Evolutionary conservation across 30 jellyfish, hydroid and myxozoan species (phyloP), one percentile per base, ranked within the genome.

Genomic region (Cassiopea xamachana): DNA sequence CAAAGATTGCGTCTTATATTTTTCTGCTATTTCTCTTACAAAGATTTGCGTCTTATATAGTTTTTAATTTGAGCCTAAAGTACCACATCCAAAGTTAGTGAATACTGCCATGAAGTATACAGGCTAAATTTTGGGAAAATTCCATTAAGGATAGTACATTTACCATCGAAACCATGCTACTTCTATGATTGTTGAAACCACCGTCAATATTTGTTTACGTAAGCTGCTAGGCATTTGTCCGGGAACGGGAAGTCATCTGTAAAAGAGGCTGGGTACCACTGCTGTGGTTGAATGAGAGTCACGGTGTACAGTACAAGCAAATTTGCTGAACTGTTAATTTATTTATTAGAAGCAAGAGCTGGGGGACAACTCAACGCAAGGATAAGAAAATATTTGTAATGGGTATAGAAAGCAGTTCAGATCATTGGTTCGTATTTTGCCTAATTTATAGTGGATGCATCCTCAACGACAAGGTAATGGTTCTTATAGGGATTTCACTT

Each of bases 211-310:
- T 64, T 82, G 90, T 82, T 82, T 82, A 82, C 90, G 90, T 39
- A 82, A 70, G 90, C 90, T 19, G 90, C 82, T 68, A 70, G 75
- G 69, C 71, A 58, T 78, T 6, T 71, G 90, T 47, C 48, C 60
- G 27, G 67, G 8, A 47, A 48, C 10, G 61, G 77, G 58, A 59
- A 68, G 82, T 71, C 27, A 2, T 8, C 80, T 15, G 27, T 43
- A 3, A 71, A 39, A 19, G 81, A 77, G 90, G 45, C 67, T 82
- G 90, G 90, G 69, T 43, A 82, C 90, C 13, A 82, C 67, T 61
- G 48, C 48, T n/a, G 90, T 82, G 90, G 79, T 82, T 64, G 73
- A 78, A 82, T 43, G 72, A 72, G 39, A 27, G 39, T 27, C 39
- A 27, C 39, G 39, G 39, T 27, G 39, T 27, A 27, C 39, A 27